Base-by-base conservation (phyloP, 92 coral and sea anemone genomes). In the Porites evermanni region DNA sequence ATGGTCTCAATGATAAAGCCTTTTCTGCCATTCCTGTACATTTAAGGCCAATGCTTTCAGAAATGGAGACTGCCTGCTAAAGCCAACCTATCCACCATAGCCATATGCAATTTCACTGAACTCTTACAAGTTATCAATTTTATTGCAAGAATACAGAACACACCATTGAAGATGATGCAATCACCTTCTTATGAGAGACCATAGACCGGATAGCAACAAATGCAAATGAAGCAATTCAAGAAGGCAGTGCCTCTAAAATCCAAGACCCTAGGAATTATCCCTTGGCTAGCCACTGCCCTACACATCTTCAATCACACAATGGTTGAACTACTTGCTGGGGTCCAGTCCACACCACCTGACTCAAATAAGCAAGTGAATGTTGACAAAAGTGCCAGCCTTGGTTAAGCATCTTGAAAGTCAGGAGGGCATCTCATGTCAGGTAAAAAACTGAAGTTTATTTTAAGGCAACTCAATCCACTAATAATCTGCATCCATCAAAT, bases 221-320 rank as follows among this genome's bases (percentile, higher is more conserved):
- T n/a, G 75, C 29, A 44, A 70, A 70, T 70, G 14, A 70, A 70
- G 16, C 75, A 8, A 70, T 70, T 70, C 53, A 70, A 18, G 75
- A 70, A 21, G 75, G 75, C 50, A 70, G 75, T 70, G 75, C 75
- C 75, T 70, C 47, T 50, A 26, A 70, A 26, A 70, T 44, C 75
- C 75, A 70, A 70, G 53, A 70, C 19, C 14, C 75, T 9, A 70
- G 54, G 29, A 70, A 38, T 70, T 26, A 70, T 24, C 50, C 75
- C 11, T 6, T 3, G 8, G 7, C 16, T 70, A 44, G 75, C 47
- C 20, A 47, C 75, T 38, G 47, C 47, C 47, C 47, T 38, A 38
- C 47, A 38, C 47, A 38, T 38, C 47, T 38, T 38, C 47, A 38
- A 38, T 38, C 47, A 38, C 47, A 38, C 6, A 38, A 38, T 38